Evolutionary conservation across 2,888 invertebrate genomes (phyloP), one percentile per base, ranked within the genome.

Genomic region (Athalia rosae): DNA sequence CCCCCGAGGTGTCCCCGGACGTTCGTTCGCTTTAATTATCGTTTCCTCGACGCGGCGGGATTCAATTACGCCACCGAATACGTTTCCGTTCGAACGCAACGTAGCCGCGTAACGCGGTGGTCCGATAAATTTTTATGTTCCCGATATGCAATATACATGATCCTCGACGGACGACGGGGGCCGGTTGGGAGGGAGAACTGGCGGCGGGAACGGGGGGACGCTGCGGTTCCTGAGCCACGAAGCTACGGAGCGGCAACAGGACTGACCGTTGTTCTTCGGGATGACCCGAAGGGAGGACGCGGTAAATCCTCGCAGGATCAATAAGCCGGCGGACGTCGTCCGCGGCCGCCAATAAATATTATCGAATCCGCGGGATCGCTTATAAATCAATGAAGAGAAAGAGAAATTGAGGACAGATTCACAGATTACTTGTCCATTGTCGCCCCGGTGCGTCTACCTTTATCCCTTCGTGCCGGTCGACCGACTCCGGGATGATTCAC

Each of bases 261-360:
- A 50, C 43, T 67, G 71, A 45, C 58, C 74, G 45, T 48, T 74
- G 74, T 74, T 62, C 74, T 74, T 62, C 28, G 61, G 64, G 61
- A 41, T 47, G 74, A 61, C 74, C 50, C 50, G 48, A 8, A 15
- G 61, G 61, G 59, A 74, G 61, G 59, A 74, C 48, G 13, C 61
- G 58, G 74, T 59, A 61, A 62, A 74, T 74, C 74, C 74, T 58
- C 61, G 6, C 15, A 48, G 74, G 74, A 74, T 74, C 74, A 74
- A 74, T 74, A 74, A 74, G 61, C 74, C 74, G 28, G 28, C 28
- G 74, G 74, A 61, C 47, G 62, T 74, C 47, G 62, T 74, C 74
- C 74, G 62, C 61, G 74, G 62, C 47, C 28, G 43, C 48, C 74
- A 62, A 74, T 61, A 74, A 74, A 74, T 74, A 74, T 74, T 48